Evolutionary conservation across 2,888 invertebrate species (phyloP).

Genomic region (Sphaerophoria taeniata): DNA sequence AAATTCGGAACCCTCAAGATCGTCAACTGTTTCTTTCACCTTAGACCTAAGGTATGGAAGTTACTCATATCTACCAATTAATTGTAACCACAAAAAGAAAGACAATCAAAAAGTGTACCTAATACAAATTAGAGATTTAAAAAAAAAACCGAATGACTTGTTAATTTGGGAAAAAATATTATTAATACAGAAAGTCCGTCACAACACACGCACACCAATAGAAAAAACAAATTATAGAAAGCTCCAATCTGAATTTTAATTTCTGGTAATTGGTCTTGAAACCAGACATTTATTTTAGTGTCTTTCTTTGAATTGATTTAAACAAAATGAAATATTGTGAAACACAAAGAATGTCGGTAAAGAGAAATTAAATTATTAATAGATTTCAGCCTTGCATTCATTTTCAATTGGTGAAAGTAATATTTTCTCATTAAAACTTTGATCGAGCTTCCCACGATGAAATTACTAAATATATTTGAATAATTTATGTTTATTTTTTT

Average conservation of each 20-base stretch:
- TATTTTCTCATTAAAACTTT: background rate
- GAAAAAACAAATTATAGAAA: conserved; percentile 51
- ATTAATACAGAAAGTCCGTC: background rate
- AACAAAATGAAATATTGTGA: background rate
- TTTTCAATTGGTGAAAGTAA: conserved; percentile 20
- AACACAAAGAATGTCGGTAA: background rate
- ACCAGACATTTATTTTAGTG: conserved; percentile 15
- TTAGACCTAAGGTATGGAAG: no score
- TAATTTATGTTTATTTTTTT: no score
- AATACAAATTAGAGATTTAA: background rate
- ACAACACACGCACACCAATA: conserved; percentile 34
- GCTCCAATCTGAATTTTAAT: conserved; percentile 64
- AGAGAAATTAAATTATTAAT: conserved; percentile 20
- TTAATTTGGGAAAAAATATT: conserved; percentile 2
- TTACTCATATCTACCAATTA: no score
- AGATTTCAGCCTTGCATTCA: background rate
- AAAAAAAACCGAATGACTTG: background rate
- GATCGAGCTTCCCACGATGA: conserved; percentile 35
- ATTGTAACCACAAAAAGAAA: no score
- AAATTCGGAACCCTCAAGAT: no score
- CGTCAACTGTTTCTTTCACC: no score
- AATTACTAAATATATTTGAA: conserved; percentile 6
- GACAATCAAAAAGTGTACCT: no score
- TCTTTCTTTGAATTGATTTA: conserved; percentile 14
- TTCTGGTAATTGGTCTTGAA: conserved; percentile 55